Percentiles rank a stretch among this genome's conserved stretches.
These are phyloP conservation scores for Atherinomorus stipes DNA, from an alignment of 2,113 vertebrate species.

Conservation along the genomic window DNA sequence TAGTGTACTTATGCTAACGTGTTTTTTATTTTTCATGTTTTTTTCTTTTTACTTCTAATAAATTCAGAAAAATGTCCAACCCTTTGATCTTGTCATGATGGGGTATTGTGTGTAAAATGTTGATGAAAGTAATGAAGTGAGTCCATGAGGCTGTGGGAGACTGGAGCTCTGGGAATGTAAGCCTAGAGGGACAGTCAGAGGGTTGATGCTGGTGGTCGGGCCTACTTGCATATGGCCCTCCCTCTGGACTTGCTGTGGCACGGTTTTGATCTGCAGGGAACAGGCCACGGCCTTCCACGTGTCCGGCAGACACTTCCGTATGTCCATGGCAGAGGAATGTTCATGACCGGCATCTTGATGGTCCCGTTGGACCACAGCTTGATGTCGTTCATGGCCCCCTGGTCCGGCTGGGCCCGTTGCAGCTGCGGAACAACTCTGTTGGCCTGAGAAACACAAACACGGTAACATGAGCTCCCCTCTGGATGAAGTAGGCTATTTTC, in stretches of 20 bases:
- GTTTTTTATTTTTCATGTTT: too few species aligned
- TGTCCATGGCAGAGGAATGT: slow-evolving; percentile 97
- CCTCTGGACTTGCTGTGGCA: slow-evolving; percentile 96
- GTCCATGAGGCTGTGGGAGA: too few species aligned
- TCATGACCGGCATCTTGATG: slow-evolving; percentile 99
- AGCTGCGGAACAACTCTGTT: slow-evolving; percentile 97
- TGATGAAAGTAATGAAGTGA: too few species aligned
- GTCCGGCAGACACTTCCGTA: slow-evolving; percentile 93
- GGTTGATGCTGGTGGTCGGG: background rate
- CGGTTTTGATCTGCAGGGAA: slow-evolving; percentile 96
- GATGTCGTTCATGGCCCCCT: slow-evolving; percentile 98
- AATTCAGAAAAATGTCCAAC: too few species aligned
- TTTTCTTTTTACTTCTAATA: too few species aligned
- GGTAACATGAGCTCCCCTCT: background rate
- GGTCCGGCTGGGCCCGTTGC: slow-evolving; percentile 96
- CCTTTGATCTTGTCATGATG: too few species aligned
- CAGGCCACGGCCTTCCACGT: slow-evolving; percentile 99
- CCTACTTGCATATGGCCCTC: slow-evolving; percentile 97
- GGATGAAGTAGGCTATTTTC: slow-evolving; percentile 27
- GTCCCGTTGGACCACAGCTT: slow-evolving; percentile 98
- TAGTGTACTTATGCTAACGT: too few species aligned
- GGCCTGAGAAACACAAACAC: slow-evolving; percentile 82
- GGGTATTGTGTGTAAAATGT: too few species aligned
- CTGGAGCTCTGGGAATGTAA: too few species aligned
- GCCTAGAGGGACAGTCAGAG: background rate